Evolutionary conservation across 2,888 invertebrate genomes (phyloP), one percentile per base, ranked within the genome.

Genomic region (Protophormia terraenovae): DNA sequence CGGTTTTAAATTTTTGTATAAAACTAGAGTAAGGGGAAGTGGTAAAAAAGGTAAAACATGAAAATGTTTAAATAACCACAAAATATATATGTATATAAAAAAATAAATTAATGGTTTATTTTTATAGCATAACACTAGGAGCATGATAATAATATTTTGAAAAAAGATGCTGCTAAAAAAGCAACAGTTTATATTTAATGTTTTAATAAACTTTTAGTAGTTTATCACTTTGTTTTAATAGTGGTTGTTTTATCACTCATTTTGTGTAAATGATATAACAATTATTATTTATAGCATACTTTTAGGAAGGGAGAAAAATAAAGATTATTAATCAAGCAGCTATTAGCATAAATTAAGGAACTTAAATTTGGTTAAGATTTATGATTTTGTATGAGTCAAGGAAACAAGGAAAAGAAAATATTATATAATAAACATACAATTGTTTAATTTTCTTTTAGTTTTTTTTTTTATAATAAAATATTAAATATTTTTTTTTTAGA

Each of bases 181-280:
- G 72, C 77, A 77, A 84, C 76, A 84, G 72, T 84, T 79, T 72
- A 38, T 19, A 16, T 62, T 22, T 69, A 72, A 79, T 72, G 58
- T 19, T 83, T 60, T 72, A 72, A 50, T 16, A 67, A 50, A 58
- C 19, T 38, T 22, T 10, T n/a, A n/a, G n/a, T n/a, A n/a, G n/a
- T n/a, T n/a, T n/a, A n/a, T n/a, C n/a, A n/a, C n/a, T n/a, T 64
- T 10, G 64, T 64, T 27, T 73, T 22, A 19, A 2, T 47, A 45
- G 1, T 6, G 32, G 12, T 29, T 67, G 14, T 50, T 10, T 35
- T 67, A 32, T 67, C 32, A 27, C 27, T 71, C 14, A 41, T 41
- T 41, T 50, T 75, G n/a, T 19, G 22, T 72, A 58, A 55, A 58
- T 58, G 55, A 41, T 78, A 62, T 35, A 10, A 50, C 47, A 73